These are phyloP conservation scores for Heliconius aoede DNA, from an alignment of 2,888 invertebrate genomes.

Conservation along the genomic window DNA sequence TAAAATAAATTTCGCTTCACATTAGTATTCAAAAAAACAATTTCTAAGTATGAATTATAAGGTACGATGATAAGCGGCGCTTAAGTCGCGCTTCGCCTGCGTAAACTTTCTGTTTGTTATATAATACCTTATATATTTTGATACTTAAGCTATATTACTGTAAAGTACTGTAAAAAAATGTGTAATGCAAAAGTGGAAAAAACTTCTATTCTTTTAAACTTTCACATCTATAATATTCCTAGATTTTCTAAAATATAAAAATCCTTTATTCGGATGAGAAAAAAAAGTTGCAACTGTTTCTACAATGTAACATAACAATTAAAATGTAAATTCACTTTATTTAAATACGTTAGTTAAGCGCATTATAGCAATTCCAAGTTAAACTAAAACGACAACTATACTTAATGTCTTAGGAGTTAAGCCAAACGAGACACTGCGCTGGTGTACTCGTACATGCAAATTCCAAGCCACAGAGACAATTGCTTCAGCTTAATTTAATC, in stretches of 20 bases:
- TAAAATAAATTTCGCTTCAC: background rate
- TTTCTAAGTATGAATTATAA: background rate
- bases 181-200: too few relatives aligned
- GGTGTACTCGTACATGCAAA: conserved; percentile 32
- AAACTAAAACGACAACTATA: background rate
- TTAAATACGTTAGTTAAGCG: background rate
- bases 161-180: too few relatives aligned
- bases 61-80: too few relatives aligned
- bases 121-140: too few relatives aligned
- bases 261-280: background rate
- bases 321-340: background rate
- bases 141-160: too few relatives aligned
- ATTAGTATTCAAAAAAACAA: too few relatives aligned
- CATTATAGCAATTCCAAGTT: background rate
- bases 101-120: too few relatives aligned
- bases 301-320: background rate
- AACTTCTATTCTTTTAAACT: too few relatives aligned
- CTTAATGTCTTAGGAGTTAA: conserved; percentile 31
- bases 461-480: conserved; percentile 51
- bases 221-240: too few relatives aligned
- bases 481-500: conserved; percentile 61
- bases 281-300: too few relatives aligned
- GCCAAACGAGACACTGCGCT: conserved; percentile 30
- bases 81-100: too few relatives aligned
- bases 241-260: too few relatives aligned